Base-by-base conservation (phyloP, 2,888 invertebrate species). In the Tetheella fluctuosa region DNA sequence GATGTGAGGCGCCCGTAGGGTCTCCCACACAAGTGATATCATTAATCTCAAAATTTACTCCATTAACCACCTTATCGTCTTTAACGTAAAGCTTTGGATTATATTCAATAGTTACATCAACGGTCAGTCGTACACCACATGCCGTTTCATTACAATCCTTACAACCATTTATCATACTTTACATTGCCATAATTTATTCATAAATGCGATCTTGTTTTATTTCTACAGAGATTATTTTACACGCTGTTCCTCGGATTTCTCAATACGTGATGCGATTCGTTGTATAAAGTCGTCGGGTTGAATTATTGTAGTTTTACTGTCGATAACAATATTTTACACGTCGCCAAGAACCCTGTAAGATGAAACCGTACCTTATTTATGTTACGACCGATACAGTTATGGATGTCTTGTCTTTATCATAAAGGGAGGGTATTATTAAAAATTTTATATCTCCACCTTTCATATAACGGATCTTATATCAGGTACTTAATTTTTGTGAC, bases 131-230 rank as follows among this genome's bases (percentile, higher is more conserved):
- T 89, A 85, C 78, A 78, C 80, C 84, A 83, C 86, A 85, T 83
- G 84, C 84, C 83, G 86, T 88, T 90, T 86, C 89, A 91, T 91
- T 92, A 91, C 86, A 83, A 88, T 85, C 82, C 84, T 85, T 84
- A 89, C 86, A 70, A 90, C 90, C 91, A 84, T 93, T 91, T 89
- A 91, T 93, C 92, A 93, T 91, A 91, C 85, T 91, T 91, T 89
- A 91, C 90, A 90, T 87, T 88, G 88, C 87, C 79, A 88, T 92
- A 91, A 92, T 90, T 91, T 92, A 93, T 93, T 91, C 88, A 85
- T 84, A 85, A 84, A 85, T 74, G 71, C 80, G 81, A 84, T 86
- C 85, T 88, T 87, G 83, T 90, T 91, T 91, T 89, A 88, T 89
- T 86, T 85, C 77, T 76, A 80, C 72, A 64, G 70, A 84, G 88